phyloP scores from a whole-genome alignment of 2,888 invertebrate species.

The Acrobasis suavella region DNA sequence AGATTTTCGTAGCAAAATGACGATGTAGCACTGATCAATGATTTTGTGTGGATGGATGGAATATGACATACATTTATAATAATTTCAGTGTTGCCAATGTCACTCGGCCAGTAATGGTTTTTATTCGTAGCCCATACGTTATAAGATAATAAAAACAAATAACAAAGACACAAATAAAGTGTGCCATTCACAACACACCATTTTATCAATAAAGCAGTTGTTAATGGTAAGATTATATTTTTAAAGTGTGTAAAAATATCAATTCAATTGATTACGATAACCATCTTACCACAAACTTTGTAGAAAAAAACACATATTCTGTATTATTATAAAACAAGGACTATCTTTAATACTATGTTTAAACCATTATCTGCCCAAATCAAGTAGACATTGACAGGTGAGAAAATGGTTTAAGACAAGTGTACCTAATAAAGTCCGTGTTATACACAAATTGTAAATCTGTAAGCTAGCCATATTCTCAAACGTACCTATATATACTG shows the following conservation, averaged over 20 bases:
- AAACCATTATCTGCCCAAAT: no score
- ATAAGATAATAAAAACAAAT: constrained; percentile 32
- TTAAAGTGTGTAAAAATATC: constrained; percentile 10
- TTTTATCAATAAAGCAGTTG: constrained; percentile 36
- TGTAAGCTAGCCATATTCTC: no score
- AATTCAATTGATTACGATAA: constrained; percentile 25
- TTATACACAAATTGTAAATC: no score
- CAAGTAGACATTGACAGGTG: no score
- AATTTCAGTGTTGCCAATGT: constrained; percentile 57
- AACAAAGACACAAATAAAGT: constrained; percentile 55
- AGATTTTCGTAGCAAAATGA: constrained; percentile 6
- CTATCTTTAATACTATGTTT: no score
- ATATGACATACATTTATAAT: constrained; percentile 18
- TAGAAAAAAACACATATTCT: constrained; percentile 33
- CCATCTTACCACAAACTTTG: constrained; percentile 39
- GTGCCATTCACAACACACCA: constrained; percentile 62
- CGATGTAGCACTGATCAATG: constrained; percentile 7
- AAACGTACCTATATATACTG: no score
- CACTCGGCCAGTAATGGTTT: constrained; percentile 62
- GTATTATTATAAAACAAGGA: no score
- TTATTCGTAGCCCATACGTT: constrained; percentile 42
- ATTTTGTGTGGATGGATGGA: constrained; percentile 11
- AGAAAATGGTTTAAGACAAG: no score
- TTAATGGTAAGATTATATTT: constrained; percentile 38
- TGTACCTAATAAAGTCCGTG: no score